Percentiles rank a stretch among this genome's conserved stretches.
Conservation (phyloP, 2,113 vertebrate genomes). For the Tricholaema leucomelas region DNA sequence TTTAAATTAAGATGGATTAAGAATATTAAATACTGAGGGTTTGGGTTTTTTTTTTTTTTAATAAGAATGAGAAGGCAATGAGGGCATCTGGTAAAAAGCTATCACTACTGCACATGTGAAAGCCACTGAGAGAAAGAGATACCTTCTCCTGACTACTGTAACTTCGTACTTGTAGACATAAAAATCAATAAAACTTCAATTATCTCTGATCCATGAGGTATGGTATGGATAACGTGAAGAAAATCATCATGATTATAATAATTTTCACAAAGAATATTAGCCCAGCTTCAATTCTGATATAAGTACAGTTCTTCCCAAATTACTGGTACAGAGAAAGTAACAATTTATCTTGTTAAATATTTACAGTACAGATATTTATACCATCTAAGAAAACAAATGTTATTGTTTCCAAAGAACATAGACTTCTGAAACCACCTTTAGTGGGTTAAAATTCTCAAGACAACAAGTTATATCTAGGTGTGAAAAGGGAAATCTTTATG, state of each 20-base stretch:
- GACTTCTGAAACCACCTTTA: background rate
- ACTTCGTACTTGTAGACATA: background rate
- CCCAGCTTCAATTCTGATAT: background rate
- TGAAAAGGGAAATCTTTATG: background rate
- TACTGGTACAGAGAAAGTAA: background rate
- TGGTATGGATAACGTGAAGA: background rate
- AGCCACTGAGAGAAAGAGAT: background rate
- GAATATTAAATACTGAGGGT: background rate
- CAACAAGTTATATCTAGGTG: background rate
- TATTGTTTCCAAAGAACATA: background rate
- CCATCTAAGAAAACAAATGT: background rate
- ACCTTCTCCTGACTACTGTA: background rate
- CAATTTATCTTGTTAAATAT: background rate
- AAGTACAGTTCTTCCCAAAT: background rate
- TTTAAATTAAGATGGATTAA: constrained; percentile 20
- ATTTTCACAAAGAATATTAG: background rate
- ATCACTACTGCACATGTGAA: background rate
- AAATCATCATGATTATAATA: background rate
- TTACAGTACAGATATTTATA: background rate
- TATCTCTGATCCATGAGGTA: background rate
- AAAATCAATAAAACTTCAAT: background rate
- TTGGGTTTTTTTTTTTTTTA: no score
- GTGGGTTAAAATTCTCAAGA: background rate
- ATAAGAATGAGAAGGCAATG: background rate
- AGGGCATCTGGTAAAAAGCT: background rate